Percentiles rank a stretch among this genome's conserved stretches.
Evolutionary conservation across 2,113 vertebrate genomes (phyloP).

Genomic region (Larimichthys polyactis): DNA sequence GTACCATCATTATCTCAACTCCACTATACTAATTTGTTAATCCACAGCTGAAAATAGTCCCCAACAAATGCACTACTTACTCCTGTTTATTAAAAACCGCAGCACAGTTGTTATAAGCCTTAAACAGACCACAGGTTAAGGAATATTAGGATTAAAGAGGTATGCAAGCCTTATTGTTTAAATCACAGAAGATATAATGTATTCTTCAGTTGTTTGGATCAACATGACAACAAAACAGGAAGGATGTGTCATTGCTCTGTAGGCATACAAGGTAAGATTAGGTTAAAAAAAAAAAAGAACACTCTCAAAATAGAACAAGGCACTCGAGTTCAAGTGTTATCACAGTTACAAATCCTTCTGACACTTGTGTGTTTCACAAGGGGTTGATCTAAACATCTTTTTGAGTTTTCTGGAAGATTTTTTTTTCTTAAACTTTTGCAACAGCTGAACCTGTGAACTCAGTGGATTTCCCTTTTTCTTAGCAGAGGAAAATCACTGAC

Average conservation of each 20-base stretch:
- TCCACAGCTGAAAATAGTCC: neutral
- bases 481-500: neutral
- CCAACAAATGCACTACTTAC: neutral
- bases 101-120: neutral
- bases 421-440: neutral
- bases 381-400: neutral
- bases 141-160: neutral
- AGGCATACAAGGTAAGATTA: neutral
- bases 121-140: too few relatives aligned
- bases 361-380: neutral
- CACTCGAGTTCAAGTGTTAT: neutral
- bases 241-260: neutral
- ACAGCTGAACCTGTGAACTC: neutral
- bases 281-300: neutral
- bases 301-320: neutral
- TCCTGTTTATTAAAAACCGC: neutral
- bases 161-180: neutral
- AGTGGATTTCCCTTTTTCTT: conserved; percentile 10
- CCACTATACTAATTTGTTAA: neutral
- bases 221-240: neutral
- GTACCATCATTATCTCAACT: too few relatives aligned
- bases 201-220: neutral
- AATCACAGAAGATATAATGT: neutral
- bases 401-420: too few relatives aligned
- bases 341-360: neutral